These are phyloP conservation scores for Hylia prasina DNA, from an alignment of 2,113 vertebrate species.

Conservation along the genomic window DNA sequence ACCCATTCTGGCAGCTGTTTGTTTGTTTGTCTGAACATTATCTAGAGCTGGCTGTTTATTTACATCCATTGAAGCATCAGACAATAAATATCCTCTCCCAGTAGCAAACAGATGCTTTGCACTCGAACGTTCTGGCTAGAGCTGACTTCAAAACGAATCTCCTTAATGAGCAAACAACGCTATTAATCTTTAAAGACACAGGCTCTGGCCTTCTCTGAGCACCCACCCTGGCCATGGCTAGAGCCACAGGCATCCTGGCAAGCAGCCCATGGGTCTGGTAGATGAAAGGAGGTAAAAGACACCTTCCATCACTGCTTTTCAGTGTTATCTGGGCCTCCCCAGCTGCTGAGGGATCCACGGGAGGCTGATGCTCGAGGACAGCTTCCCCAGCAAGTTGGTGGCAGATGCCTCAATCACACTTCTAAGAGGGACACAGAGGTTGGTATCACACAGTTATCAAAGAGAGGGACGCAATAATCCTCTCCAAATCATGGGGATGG, in stretches of 20 bases:
- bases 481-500: background rate
- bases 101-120: constrained; percentile 80
- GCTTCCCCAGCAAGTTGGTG: background rate
- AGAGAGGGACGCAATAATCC: background rate
- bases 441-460: fast-evolving
- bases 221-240: background rate
- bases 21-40: constrained; percentile 79
- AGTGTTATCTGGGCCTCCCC: background rate
- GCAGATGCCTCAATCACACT: background rate
- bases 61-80: constrained; percentile 75
- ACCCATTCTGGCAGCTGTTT: constrained; percentile 74
- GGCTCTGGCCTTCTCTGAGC: background rate
- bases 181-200: constrained; percentile 68
- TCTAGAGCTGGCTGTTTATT: constrained; percentile 74
- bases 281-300: background rate
- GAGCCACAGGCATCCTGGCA: background rate
- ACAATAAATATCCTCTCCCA: constrained; percentile 79
- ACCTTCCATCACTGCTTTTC: background rate
- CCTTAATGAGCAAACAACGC: constrained; percentile 75
- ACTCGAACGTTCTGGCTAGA: constrained; percentile 61
- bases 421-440: background rate
- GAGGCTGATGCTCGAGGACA: background rate
- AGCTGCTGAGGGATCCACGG: background rate
- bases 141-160: constrained; percentile 68
- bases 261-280: background rate